A percentile compares a stretch with the other conserved stretches of the same genome.
Conservation (phyloP, 2,888 invertebrate genomes). For the Sarcophaga subvicina region DNA sequence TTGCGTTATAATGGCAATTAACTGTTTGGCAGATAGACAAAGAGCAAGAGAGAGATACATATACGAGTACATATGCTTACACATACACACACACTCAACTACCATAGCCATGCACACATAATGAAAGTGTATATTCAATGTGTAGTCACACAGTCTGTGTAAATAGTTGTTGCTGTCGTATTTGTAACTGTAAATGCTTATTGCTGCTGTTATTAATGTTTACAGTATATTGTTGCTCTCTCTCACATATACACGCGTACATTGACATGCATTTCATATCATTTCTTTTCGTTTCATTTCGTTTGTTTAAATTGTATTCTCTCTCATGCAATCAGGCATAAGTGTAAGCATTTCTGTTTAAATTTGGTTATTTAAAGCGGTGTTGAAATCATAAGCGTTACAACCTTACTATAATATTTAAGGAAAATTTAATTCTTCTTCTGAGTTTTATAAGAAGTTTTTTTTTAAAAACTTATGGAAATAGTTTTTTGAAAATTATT, state of each 20-base stretch:
- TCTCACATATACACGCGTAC: constrained; percentile 16
- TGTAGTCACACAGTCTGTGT: neutral
- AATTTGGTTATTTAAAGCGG: no score
- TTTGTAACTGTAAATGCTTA: neutral
- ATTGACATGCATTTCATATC: constrained; percentile 49
- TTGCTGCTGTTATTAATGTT: constrained; percentile 11
- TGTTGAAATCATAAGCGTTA: no score
- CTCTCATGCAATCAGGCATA: neutral
- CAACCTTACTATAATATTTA: no score
- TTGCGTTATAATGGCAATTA: constrained; percentile 58
- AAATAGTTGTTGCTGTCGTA: neutral
- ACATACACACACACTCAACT: neutral
- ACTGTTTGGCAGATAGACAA: constrained; percentile 61
- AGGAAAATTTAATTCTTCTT: no score
- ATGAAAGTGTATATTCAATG: constrained; percentile 3
- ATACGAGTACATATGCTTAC: neutral
- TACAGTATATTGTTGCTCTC: constrained; percentile 4
- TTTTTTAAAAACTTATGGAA: no score
- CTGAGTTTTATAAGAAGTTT: no score
- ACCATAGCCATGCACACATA: neutral
- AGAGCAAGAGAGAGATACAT: constrained; percentile 52
- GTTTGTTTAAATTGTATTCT: neutral
- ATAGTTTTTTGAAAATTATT: no score
- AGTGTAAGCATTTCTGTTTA: no score
- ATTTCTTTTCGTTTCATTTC: neutral